These are phyloP conservation scores for Melanerpes formicivorus DNA, from an alignment of 2,113 vertebrate genomes.

Conservation along the genomic window DNA sequence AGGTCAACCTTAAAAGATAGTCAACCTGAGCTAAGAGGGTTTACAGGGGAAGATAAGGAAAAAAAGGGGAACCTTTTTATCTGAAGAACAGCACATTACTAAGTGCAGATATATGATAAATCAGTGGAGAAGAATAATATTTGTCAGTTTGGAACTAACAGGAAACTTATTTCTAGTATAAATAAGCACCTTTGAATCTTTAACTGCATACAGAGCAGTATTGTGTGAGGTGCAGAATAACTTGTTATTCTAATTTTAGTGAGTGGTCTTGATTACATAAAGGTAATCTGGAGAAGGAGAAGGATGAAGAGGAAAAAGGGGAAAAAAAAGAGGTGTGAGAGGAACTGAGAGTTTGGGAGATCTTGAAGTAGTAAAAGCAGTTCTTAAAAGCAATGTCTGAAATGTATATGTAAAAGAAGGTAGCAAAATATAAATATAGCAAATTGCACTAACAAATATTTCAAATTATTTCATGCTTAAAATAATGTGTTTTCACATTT, in stretches of 20 bases:
- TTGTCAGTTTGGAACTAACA: background rate
- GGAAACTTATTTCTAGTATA: background rate
- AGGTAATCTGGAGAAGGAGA: background rate
- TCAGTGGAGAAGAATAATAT: background rate
- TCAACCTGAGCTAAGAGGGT: background rate
- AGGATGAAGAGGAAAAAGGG: background rate
- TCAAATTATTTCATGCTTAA: background rate
- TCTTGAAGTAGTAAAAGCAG: background rate
- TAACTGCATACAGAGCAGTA: background rate
- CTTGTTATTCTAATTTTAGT: background rate
- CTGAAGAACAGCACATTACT: background rate
- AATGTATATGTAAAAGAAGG: background rate
- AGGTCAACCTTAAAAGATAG: slow-evolving; percentile 39
- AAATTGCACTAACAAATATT: background rate
- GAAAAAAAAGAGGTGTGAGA: background rate
- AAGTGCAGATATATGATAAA: background rate
- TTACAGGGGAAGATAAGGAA: background rate
- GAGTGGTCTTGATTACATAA: background rate
- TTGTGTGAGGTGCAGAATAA: background rate
- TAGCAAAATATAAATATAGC: background rate
- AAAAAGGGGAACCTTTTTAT: background rate
- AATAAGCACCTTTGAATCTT: background rate
- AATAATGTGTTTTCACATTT: background rate
- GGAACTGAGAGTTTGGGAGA: background rate
- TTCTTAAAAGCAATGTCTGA: background rate